Base-by-base conservation (phyloP, 2,113 vertebrate species). In the Morone saxatilis region DNA sequence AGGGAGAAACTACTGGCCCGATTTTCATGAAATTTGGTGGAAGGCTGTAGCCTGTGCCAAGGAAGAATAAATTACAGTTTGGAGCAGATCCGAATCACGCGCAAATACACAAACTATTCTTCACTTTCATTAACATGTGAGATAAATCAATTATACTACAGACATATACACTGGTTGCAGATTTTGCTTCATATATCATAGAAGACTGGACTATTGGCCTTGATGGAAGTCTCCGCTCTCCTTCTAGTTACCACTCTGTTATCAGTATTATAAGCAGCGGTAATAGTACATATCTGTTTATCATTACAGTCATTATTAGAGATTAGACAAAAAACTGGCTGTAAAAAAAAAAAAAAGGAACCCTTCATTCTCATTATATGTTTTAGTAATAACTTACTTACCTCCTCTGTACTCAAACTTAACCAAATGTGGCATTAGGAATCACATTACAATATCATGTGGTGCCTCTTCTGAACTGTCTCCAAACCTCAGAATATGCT, bases 401-500 rank as follows among this genome's bases (percentile, higher is more conserved):
- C 68, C 73, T 86, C 74, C 70, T 72, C 25, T 69, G 25, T 66
- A 54, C 22, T 11, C 19, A 67, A 71, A 53, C 19, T 65, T 76
- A 82, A 91, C 76, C 54, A 86, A 62, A 79, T 78, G 59, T 84
- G 76, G 16, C 78, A 71, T 84, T 70, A 77, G 79, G 79, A 69
- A 56, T 92, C 68, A 76, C 56, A 67, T 89, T 86, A 83, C 19
- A 81, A 61, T 86, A 88, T 78, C 36, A 71, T 77, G 76, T 22
- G 68, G 56, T 16, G 11, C 40, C 84, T 54, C 71, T 76, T 62
- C 78, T 86, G 43, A 67, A 20, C 54, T 68, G 81, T 86, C 73
- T 83, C 81, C 83, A 84, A 71, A 62, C 69, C 81, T 87, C 75
- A 56, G 54, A 78, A 85, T 78, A 80, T 63, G 79, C 50, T 59